Evolutionary conservation across 1,140 invertebrate species (phyloP), one percentile per base, ranked within the genome.

Genomic region (Philopotamus ludificatus): DNA sequence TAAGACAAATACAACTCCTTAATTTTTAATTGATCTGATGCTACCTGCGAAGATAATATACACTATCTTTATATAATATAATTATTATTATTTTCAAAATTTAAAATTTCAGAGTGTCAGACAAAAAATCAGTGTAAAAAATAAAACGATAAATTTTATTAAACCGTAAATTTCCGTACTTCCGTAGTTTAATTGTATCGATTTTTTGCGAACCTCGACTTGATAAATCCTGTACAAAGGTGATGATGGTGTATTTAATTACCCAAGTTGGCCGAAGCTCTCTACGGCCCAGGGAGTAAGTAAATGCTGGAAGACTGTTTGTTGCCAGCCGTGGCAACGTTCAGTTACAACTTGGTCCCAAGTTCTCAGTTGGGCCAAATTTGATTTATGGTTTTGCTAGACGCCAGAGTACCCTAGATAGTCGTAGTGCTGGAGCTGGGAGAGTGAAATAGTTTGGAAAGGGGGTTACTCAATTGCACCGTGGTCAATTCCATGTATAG

Each of bases 191-290:
- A 34, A 34, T 34, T 34, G 28, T 3, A 3, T 50, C 47, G 22
- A 50, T 53, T 66, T 20, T 18, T 21, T 34, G 21, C 53, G 58
- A 57, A 34, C 51, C 50, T 26, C 23, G 39, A 34, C 53, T 59
- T 66, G 51, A 60, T 66, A 60, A 66, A 66, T 50, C 58, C 62
- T 15, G 47, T 22, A 60, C 58, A 68, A 68, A 68, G 67, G 67
- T 68, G 62, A 65, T 45, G 57, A 65, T 41, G 63, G 57, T 47
- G 51, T 62, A 65, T 68, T 68, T 68, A 65, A 68, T 68, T 68
- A 68, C 23, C 12, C 42, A 65, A 65, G 39, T 68, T 65, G 59
- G 34, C 20, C 9, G n/a, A 60, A 53, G 3, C 44, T 20, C 44
- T 16, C 44, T 7, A 47, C 8, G 18, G 44, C 10, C 4, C 15